phyloP scores from a whole-genome alignment of 2,113 vertebrate genomes.

The Microcebus lehilahytsara region DNA sequence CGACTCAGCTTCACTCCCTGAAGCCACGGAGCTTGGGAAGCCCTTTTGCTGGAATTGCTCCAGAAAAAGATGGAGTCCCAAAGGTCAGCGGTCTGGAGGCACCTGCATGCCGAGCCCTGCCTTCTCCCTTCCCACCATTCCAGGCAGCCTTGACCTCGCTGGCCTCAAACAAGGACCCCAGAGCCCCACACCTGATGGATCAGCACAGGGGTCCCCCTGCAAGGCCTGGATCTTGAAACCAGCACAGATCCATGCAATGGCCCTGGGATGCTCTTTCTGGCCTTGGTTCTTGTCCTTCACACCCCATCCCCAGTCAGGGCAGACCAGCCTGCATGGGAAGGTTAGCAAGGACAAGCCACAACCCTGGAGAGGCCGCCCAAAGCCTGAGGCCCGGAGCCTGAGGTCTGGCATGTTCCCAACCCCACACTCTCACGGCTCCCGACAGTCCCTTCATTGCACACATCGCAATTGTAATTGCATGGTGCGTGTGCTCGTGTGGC shows the following conservation, averaged over 20 bases:
- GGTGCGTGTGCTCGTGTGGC: no score
- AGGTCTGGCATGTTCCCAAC: not conserved
- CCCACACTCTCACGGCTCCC: not conserved
- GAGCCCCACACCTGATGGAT: not conserved
- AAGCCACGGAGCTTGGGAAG: not conserved
- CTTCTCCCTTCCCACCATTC: not conserved
- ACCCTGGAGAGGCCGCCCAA: not conserved
- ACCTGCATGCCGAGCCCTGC: not conserved
- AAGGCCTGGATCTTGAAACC: not conserved
- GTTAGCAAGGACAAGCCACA: not conserved
- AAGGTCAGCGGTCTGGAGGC: not conserved
- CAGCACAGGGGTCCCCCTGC: not conserved
- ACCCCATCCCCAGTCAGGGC: no score
- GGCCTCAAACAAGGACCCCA: not conserved
- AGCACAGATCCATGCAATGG: not conserved
- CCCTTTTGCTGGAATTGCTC: not conserved
- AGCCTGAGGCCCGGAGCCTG: not conserved
- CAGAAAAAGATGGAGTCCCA: not conserved
- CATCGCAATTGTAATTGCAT: not conserved
- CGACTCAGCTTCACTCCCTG: not conserved
- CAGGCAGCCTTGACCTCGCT: not conserved
- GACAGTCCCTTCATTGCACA: not conserved
- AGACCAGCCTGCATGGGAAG: not conserved
- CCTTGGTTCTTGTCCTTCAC: not conserved
- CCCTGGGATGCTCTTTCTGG: not conserved